Evolutionary conservation across 1,140 invertebrate species (phyloP), one percentile per base, ranked within the genome.

Genomic region (Hydropsyche tenuis): DNA sequence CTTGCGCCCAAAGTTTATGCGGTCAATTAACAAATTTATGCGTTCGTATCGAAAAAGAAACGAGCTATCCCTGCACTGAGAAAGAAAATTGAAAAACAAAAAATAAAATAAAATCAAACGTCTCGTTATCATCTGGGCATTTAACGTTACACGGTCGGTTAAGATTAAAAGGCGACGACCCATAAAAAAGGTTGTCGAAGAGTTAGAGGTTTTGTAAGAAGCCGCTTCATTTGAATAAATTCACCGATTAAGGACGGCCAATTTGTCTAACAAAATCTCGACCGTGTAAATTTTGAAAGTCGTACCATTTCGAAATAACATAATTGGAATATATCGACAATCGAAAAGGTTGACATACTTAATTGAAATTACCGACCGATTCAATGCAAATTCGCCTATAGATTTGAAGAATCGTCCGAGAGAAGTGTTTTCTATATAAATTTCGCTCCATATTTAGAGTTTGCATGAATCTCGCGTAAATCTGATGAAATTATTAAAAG

Each of bases 91-190:
- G 30, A 37, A 37, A 60, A 53, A 60, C 11, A 6, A 12, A 7
- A 23, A 20, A 11, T 5, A 56, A 56, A 60, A 60, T 12, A 25
- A 60, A 60, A 11, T 7, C 9, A 14, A 60, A 27, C 56, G 20
- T 27, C 56, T 60, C 56, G 56, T 60, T 60, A 60, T 60, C 56
- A 23, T 4, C 3, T 9, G 23, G 14, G 23, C 23, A 27, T 60
- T 60, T 27, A 60, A 60, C 23, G 56, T 60, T 25, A 60, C 56
- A 60, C 56, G 56, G 56, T 60, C 56, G 56, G 56, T 60, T 60
- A 60, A 60, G 56, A 60, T 60, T 60, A 60, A 60, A 60, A 60
- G 22, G 56, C 23, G 56, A 27, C 23, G 22, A 27, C 23, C 56
- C 20, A 60, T 60, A 25, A 60, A 60, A 60, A 60, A 23, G 56